Evolutionary conservation across 1,140 invertebrate species (phyloP).

Genomic region (Hestina assimilis): DNA sequence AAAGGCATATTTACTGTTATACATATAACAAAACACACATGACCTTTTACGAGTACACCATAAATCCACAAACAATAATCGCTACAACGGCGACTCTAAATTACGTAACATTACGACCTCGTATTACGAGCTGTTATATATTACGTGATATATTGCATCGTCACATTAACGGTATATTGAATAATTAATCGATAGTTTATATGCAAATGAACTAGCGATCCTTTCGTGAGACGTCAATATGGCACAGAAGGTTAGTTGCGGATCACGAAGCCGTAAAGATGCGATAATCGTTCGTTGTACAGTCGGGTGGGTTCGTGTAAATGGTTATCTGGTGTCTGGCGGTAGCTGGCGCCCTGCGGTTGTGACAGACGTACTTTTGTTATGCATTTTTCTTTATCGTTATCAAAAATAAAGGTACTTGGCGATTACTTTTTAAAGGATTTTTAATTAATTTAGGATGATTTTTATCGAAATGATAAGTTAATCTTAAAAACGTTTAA

Average conservation of each 20-base stretch:
- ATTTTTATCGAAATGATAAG: too few species aligned
- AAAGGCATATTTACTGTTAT: not conserved
- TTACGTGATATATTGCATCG: constrained; percentile 12
- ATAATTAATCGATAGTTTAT: constrained; percentile 24
- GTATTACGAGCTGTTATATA: constrained; percentile 13
- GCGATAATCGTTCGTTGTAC: constrained; percentile 16
- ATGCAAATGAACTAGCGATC: constrained; percentile 17
- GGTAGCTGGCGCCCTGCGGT: constrained; percentile 18
- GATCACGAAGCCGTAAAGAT: constrained; percentile 21
- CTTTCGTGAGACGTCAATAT: constrained; percentile 20
- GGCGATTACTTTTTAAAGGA: too few species aligned
- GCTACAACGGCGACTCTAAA: constrained; percentile 3
- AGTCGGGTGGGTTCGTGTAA: constrained; percentile 47
- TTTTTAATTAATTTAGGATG: too few species aligned
- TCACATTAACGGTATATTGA: constrained; percentile 17
- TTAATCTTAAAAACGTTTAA: too few species aligned
- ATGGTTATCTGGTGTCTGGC: constrained; percentile 33
- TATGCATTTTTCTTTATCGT: not conserved
- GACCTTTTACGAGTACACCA: not conserved
- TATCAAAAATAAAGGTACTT: too few species aligned
- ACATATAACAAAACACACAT: not conserved
- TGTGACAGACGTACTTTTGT: not conserved
- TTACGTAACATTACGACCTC: constrained; percentile 16
- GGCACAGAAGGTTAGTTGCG: constrained; percentile 22
- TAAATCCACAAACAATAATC: constrained; percentile 18